Evolutionary conservation across 2,113 vertebrate species (phyloP).

Genomic region (Sinocyclocheilus maitianheensis): DNA sequence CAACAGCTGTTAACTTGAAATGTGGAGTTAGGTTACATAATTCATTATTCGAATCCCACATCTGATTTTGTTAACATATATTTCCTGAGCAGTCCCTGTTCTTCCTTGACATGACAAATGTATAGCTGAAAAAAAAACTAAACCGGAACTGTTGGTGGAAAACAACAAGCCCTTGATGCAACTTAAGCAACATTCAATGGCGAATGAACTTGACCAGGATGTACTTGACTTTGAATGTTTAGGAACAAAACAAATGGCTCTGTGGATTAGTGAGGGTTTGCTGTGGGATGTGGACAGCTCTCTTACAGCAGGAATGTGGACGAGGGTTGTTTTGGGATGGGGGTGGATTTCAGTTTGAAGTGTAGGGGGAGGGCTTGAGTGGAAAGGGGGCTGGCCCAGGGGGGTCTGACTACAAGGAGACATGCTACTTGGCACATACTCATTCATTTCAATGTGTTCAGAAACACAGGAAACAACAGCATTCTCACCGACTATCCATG

Average conservation of each 20-base stretch:
- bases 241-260: neutral
- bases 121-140: neutral
- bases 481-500: neutral
- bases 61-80: constrained; percentile 8
- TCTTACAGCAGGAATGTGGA: constrained; percentile 29
- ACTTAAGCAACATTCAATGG: constrained; percentile 2
- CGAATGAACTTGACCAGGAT: neutral
- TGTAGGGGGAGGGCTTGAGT: constrained; percentile 49
- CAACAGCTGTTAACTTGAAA: neutral
- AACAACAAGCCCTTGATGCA: constrained; percentile 13
- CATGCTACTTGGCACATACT: constrained; percentile 44
- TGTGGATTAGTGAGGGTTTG: constrained; percentile 9
- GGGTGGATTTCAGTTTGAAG: constrained; percentile 48
- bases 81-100: neutral
- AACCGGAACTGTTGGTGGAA: constrained; percentile 16
- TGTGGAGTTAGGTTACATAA: neutral
- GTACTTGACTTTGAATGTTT: constrained; percentile 34
- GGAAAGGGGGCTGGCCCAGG: constrained; percentile 43
- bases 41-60: neutral
- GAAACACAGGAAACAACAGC: constrained; percentile 6
- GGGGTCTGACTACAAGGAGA: constrained; percentile 16
- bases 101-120: constrained; percentile 3
- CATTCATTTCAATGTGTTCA: constrained; percentile 11
- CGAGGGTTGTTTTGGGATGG: constrained; percentile 14
- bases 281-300: neutral